Evolutionary conservation across 2,888 invertebrate genomes (phyloP).

Genomic region (Phaedon cochleariae): DNA sequence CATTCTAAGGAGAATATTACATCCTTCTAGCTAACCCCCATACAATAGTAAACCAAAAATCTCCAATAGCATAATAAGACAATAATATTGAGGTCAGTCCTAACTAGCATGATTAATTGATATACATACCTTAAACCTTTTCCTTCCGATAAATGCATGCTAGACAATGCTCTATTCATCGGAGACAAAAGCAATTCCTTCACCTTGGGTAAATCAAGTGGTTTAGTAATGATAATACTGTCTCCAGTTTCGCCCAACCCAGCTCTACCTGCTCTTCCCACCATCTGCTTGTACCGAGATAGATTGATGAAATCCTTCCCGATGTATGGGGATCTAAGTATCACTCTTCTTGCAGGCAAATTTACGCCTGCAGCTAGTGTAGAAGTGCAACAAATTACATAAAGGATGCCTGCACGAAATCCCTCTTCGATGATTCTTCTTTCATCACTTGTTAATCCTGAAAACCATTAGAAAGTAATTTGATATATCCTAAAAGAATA

Average conservation of each 20-base stretch:
- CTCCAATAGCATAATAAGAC: no score
- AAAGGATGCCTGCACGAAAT: constrained; percentile 83
- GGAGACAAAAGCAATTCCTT: constrained; percentile 68
- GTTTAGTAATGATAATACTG: constrained; percentile 83
- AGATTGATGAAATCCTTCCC: constrained; percentile 47
- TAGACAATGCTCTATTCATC: constrained; percentile 74
- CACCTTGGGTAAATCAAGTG: constrained; percentile 68
- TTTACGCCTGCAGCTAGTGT: constrained; percentile 98
- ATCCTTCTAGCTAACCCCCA: no score
- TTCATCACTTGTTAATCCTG: constrained; percentile 85
- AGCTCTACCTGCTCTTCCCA: constrained; percentile 91
- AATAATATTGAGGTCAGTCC: no score
- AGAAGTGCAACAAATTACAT: constrained; percentile 92
- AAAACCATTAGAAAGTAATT: constrained; percentile 16
- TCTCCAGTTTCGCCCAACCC: constrained; percentile 86
- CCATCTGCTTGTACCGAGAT: constrained; percentile 94
- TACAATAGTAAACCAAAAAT: no score
- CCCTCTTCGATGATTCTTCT: constrained; percentile 84
- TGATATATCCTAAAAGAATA: no score
- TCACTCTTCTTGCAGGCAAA: constrained; percentile 88
- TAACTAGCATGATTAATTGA: no score
- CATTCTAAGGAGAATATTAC: no score
- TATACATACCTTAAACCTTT: constrained; percentile 63
- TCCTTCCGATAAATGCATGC: constrained; percentile 65
- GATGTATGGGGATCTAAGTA: constrained; percentile 80